Percentiles rank a stretch among this genome's conserved stretches.
These are phyloP conservation scores for Ascidia mentula DNA, from an alignment of 23 tunicate species.

Conservation along the genomic window DNA sequence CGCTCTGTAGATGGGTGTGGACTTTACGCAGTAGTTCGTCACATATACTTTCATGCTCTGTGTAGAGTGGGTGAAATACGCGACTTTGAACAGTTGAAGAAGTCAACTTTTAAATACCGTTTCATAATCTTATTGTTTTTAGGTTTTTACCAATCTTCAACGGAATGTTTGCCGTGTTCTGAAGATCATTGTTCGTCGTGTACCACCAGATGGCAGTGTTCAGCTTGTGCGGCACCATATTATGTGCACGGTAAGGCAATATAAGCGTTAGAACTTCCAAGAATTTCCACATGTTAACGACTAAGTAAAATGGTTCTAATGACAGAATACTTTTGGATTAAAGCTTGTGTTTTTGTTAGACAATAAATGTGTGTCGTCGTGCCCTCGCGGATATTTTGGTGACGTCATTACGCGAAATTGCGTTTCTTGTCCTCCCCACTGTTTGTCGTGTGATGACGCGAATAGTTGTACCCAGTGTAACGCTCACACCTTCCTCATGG, in stretches of 20 bases:
- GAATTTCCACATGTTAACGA: background rate
- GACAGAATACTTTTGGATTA: too few species aligned
- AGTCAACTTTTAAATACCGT: too few species aligned
- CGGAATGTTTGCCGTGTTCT: constrained; percentile 49
- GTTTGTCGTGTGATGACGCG: constrained; percentile 43
- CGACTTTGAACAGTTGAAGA: too few species aligned
- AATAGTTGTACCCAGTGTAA: constrained; percentile 75
- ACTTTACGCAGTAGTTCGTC: too few species aligned
- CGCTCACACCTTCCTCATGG: constrained; percentile 29
- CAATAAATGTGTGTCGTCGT: constrained; percentile 47
- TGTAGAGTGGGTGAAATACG: too few species aligned
- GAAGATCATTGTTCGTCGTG: constrained; percentile 47
- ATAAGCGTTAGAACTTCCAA: background rate
- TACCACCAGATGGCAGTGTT: constrained; percentile 31
- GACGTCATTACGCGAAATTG: constrained; percentile 36
- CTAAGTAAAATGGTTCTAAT: background rate
- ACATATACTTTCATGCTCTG: too few species aligned
- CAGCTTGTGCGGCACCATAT: constrained; percentile 29
- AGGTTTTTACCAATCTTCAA: constrained; percentile 52
- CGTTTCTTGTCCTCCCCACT: constrained; percentile 59
- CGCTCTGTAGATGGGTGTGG: too few species aligned
- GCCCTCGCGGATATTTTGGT: constrained; percentile 63
- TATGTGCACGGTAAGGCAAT: constrained; percentile 56
- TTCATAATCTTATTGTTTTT: constrained; percentile 5
- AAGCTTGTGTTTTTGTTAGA: constrained; percentile 30